Percentiles rank a stretch among this genome's conserved stretches.
Conservation (phyloP, 2,888 invertebrate genomes). For the Andricus quercusramuli region DNA sequence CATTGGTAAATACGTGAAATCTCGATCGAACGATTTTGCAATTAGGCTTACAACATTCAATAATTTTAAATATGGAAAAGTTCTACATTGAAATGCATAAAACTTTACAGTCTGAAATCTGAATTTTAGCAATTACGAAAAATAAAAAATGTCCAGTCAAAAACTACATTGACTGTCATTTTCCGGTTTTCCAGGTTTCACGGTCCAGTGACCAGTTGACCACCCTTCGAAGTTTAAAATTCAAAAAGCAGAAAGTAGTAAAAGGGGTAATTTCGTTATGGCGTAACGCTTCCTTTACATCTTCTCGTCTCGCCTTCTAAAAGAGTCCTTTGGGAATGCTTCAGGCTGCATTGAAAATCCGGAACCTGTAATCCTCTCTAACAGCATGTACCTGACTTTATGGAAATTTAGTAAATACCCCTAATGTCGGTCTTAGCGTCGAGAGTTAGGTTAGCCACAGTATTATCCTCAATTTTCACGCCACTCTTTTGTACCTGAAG, state of each 20-base stretch:
- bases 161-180: too few species aligned
- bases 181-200: too few species aligned
- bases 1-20: too few species aligned
- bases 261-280: conserved; percentile 15
- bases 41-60: too few species aligned
- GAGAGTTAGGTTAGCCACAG: conserved; percentile 57
- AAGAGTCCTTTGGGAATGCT: background rate
- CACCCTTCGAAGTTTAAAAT: background rate
- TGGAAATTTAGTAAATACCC: conserved; percentile 53
- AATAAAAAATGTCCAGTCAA: too few species aligned
- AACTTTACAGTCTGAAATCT: too few species aligned
- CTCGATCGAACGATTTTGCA: too few species aligned
- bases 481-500: conserved; percentile 62
- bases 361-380: conserved; percentile 31
- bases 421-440: conserved; percentile 69
- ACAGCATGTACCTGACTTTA: conserved; percentile 36
- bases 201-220: too few species aligned
- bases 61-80: too few species aligned
- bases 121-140: too few species aligned
- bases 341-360: background rate
- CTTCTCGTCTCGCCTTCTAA: background rate
- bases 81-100: too few species aligned
- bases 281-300: background rate
- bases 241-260: background rate
- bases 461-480: conserved; percentile 72